Percentiles rank a stretch among this genome's conserved stretches.
Conservation (phyloP, 2,113 vertebrate genomes). For the Acanthochromis polyacanthus region DNA sequence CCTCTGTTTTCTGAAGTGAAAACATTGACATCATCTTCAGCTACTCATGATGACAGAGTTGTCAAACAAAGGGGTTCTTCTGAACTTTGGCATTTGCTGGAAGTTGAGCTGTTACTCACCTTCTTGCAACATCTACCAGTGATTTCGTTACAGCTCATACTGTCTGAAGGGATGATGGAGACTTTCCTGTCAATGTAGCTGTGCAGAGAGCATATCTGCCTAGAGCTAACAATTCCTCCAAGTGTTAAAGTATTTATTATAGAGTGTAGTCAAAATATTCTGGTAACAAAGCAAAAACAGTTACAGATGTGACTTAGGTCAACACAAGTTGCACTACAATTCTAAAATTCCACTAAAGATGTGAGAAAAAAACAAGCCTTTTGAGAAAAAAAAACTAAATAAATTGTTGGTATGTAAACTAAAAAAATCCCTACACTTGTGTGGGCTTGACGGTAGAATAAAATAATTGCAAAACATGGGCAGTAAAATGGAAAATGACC, state of each 20-base stretch:
- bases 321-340: neutral
- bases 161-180: constrained; percentile 9
- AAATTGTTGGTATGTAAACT: neutral
- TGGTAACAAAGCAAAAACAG: neutral
- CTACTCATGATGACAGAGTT: neutral
- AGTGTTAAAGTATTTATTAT: neutral
- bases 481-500: neutral
- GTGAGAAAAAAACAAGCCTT: neutral
- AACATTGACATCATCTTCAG: neutral
- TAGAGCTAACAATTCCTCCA: neutral
- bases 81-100: constrained; percentile 2
- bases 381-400: neutral
- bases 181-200: constrained; percentile 5
- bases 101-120: constrained; percentile 6
- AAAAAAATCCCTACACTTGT: neutral
- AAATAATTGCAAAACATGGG: neutral
- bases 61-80: neutral
- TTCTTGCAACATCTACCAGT: neutral
- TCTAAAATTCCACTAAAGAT: neutral
- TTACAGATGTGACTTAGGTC: neutral
- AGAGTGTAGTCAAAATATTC: neutral
- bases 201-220: constrained; percentile 1
- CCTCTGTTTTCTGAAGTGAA: neutral
- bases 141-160: constrained; percentile 18
- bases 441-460: neutral